Evolutionary conservation across 2,113 vertebrate genomes (phyloP).

Genomic region (Strigops habroptila): DNA sequence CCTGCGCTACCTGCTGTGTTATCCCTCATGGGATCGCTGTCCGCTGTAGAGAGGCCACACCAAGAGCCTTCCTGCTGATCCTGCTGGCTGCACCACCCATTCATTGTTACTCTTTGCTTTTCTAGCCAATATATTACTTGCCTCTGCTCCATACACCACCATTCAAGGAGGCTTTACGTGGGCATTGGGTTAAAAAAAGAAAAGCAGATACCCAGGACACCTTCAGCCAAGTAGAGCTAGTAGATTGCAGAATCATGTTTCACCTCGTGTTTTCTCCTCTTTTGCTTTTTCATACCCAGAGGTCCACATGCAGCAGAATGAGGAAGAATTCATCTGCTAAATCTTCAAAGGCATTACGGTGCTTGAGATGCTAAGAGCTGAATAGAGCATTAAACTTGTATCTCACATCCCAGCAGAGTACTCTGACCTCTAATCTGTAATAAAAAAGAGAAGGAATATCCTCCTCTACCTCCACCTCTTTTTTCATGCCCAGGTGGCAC

Average conservation of each 20-base stretch:
- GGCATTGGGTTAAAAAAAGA: not conserved
- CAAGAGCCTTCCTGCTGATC: not conserved
- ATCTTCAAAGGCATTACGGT: not conserved
- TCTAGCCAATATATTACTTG: not conserved
- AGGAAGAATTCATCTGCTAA: not conserved
- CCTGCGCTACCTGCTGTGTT: not conserved
- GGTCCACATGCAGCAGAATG: not conserved
- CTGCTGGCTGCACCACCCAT: not conserved
- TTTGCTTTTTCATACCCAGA: not conserved
- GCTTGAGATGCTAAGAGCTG: not conserved
- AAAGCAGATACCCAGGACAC: not conserved
- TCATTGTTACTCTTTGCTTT: not conserved
- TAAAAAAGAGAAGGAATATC: not conserved
- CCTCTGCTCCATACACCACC: not conserved
- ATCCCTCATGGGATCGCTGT: rapidly evolving
- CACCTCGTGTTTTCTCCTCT: not conserved
- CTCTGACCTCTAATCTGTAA: not conserved
- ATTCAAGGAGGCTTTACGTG: not conserved
- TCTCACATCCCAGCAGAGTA: not conserved
- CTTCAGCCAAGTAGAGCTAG: not conserved
- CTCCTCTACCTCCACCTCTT: not conserved
- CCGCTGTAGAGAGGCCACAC: not conserved
- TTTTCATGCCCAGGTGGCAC: not conserved
- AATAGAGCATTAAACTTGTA: not conserved
- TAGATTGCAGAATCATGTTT: not conserved